phyloP scores from a whole-genome alignment of 2,888 invertebrate genomes.

The Odiellus spinosus region DNA sequence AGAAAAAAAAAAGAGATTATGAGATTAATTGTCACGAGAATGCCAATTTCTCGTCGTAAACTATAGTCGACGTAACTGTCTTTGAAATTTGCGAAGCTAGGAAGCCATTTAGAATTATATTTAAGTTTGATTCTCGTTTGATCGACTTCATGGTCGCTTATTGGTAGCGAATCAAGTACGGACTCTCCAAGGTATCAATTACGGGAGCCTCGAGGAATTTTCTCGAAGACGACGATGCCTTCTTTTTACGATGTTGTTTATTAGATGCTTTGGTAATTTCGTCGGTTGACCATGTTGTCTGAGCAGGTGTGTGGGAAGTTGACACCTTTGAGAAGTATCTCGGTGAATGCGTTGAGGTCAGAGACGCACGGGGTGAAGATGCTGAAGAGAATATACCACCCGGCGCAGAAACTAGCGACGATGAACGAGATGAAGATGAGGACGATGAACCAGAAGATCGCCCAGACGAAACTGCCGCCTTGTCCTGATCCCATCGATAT shows the following conservation, averaged over 20 bases:
- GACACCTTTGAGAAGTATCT: slow-evolving; percentile 27
- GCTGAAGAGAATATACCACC: slow-evolving; percentile 27
- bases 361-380: slow-evolving; percentile 27
- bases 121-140: neutral
- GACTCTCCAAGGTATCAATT: too few species aligned
- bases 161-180: neutral
- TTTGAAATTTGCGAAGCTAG: neutral
- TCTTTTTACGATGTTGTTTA: neutral
- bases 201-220: neutral
- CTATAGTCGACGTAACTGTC: neutral
- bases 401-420: slow-evolving; percentile 27
- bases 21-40: too few species aligned
- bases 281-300: slow-evolving; percentile 27
- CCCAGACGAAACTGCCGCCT: slow-evolving; percentile 16
- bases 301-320: slow-evolving; percentile 29
- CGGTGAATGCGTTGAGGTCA: slow-evolving; percentile 20
- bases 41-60: too few species aligned
- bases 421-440: slow-evolving; percentile 28
- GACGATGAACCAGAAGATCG: slow-evolving; percentile 27
- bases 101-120: neutral
- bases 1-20: neutral
- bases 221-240: neutral
- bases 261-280: neutral
- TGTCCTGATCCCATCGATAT: slow-evolving; percentile 12
- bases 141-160: neutral